Evolutionary conservation across 1,140 invertebrate genomes (phyloP).

Genomic region (Eumeta japonica): DNA sequence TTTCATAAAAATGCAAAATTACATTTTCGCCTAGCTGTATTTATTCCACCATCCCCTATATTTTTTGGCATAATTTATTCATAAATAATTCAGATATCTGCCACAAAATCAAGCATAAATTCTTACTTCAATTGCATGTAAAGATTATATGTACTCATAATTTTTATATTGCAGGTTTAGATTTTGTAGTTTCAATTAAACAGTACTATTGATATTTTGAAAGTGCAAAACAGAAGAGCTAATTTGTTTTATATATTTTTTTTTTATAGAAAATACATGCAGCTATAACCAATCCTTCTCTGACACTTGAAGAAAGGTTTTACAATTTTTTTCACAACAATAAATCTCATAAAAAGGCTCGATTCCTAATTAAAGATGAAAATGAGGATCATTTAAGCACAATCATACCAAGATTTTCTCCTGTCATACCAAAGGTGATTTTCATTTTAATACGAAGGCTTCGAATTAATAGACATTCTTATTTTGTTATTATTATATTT

Average conservation of each 20-base stretch:
- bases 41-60: no score
- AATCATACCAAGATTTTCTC: conserved; percentile 60
- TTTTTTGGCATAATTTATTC: no score
- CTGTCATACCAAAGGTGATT: conserved; percentile 71
- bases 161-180: no score
- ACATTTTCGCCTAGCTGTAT: no score
- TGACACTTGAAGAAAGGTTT: conserved; percentile 65
- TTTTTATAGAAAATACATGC: conserved; percentile 71
- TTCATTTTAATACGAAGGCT: neutral
- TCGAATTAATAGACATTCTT: neutral
- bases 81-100: no score
- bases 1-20: no score
- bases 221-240: no score
- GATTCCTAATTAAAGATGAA: conserved; percentile 7
- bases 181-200: no score
- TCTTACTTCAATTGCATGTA: no score
- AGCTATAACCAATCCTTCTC: conserved; percentile 67
- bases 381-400: conserved; percentile 24
- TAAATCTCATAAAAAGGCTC: conserved; percentile 34
- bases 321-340: conserved; percentile 60
- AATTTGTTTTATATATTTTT: conserved; percentile 14
- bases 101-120: no score
- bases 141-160: no score
- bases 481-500: neutral
- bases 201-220: no score